These are phyloP conservation scores for Temnothorax ravouxi DNA, from an alignment of 2,888 invertebrate species.

Conservation along the genomic window DNA sequence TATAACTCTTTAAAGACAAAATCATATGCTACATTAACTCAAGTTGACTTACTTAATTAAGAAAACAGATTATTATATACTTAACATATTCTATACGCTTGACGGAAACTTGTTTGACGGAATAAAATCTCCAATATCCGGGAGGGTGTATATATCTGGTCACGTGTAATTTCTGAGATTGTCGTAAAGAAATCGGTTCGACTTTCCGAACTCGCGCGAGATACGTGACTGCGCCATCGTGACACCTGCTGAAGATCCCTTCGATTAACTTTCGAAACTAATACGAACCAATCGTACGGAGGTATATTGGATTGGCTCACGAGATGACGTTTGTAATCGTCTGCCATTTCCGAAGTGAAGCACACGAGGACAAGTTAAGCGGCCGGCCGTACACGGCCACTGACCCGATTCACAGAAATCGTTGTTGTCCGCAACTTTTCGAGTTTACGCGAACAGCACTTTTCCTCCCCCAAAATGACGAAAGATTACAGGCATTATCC, in stretches of 20 bases:
- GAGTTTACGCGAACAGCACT: constrained; percentile 17
- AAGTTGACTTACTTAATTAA: not conserved
- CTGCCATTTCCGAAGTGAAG: constrained; percentile 43
- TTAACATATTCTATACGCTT: not conserved
- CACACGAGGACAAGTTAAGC: constrained; percentile 34
- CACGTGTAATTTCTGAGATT: constrained; percentile 43
- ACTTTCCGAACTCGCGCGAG: constrained; percentile 24
- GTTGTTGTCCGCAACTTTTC: constrained; percentile 24
- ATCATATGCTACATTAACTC: not conserved
- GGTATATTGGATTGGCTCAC: constrained; percentile 45
- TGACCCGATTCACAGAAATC: constrained; percentile 39
- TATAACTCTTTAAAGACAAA: not conserved
- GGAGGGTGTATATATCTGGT: not conserved
- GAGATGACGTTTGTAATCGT: constrained; percentile 55
- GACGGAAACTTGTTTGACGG: not conserved
- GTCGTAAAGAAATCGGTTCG: constrained; percentile 45
- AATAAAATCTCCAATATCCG: not conserved
- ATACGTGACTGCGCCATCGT: constrained; percentile 47
- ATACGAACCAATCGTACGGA: constrained; percentile 41
- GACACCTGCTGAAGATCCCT: constrained; percentile 52
- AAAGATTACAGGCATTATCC: not conserved
- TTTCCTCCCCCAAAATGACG: not conserved
- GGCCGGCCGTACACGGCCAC: not conserved
- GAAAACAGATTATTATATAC: not conserved
- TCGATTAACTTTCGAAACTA: constrained; percentile 58